Percentiles rank a stretch among this genome's conserved stretches.
Conservation (phyloP, 1,140 invertebrate genomes). For the Platorchestia sp. region DNA sequence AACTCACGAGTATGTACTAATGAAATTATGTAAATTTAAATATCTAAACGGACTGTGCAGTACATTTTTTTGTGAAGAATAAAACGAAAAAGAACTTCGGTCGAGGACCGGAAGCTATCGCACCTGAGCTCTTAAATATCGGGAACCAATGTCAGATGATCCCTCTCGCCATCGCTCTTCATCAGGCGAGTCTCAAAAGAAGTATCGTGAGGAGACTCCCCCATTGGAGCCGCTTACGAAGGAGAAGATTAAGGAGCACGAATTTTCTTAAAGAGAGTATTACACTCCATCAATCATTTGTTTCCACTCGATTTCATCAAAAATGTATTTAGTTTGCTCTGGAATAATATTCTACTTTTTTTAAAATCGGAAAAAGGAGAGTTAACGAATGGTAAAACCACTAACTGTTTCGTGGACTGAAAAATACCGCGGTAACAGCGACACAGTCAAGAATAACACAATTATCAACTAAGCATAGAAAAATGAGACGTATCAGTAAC, state of each 20-base stretch:
- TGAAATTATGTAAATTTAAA: not conserved
- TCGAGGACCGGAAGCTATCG: not conserved
- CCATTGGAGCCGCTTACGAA: not conserved
- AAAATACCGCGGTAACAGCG: not conserved
- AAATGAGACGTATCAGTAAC: no score
- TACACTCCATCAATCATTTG: not conserved
- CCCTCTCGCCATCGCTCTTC: not conserved
- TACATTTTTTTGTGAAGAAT: not conserved
- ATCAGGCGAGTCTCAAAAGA: not conserved
- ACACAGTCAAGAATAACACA: no score
- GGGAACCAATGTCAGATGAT: not conserved
- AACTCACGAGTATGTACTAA: not conserved
- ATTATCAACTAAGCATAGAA: no score
- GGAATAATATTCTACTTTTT: not conserved
- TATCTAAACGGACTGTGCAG: not conserved
- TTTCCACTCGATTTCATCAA: not conserved
- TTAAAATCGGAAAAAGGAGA: not conserved
- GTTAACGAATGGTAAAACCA: not conserved
- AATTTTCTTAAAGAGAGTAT: not conserved
- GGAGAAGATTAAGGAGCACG: not conserved
- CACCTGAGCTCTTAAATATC: not conserved
- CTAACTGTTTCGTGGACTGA: not conserved
- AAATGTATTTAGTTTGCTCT: not conserved
- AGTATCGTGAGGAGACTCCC: not conserved
- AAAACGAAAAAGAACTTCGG: not conserved